Evolutionary conservation across 1,140 invertebrate species (phyloP), one percentile per base, ranked within the genome.

Genomic region (Diploscapter pachys): DNA sequence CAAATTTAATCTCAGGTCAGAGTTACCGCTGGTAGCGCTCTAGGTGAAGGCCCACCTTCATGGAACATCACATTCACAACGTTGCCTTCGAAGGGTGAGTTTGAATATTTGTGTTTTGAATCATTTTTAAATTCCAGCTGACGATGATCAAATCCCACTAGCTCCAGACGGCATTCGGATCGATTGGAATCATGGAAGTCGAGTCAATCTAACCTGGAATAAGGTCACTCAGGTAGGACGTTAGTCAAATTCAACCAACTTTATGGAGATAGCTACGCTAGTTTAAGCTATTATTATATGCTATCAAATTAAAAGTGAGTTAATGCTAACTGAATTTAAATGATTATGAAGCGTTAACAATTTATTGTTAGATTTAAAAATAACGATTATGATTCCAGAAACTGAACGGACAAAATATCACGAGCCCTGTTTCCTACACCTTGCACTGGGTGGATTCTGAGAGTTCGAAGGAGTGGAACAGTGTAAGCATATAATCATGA

Each of bases 181-280:
- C 50, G 48, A 63, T 6, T 76, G 75, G 75, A 76, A 76, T 67
- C 51, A 50, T n/a, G 75, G 75, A 62, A 51, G 55, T 52, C 11
- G 50, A 50, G 70, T 76, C 3, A 76, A 76, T 48, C 31, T 76
- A 5, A 72, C 75, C 5, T 76, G 75, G 75, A 56, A 76, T 57
- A 50, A 50, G 56, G 75, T 76, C 5, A 67, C 59, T 5, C 62
- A 70, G 31, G 31, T 31, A 31, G 31, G 31, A 31, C 31, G 31
- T 31, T 31, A 31, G 31, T 31, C 0, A 31, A 31, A 31, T 31
- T 31, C 31, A 31, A 31, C 31, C 31, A 1, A 31, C 31, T 31
- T 31, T 31, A 31, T 31, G 31, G 31, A 31, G 31, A 31, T 31
- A 31, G 31, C 31, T 31, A 31, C 31, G 31, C 31, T 31, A 31